Evolutionary conservation across 2,888 invertebrate species (phyloP), one percentile per base, ranked within the genome.

Genomic region (Liodrosophila aerea): DNA sequence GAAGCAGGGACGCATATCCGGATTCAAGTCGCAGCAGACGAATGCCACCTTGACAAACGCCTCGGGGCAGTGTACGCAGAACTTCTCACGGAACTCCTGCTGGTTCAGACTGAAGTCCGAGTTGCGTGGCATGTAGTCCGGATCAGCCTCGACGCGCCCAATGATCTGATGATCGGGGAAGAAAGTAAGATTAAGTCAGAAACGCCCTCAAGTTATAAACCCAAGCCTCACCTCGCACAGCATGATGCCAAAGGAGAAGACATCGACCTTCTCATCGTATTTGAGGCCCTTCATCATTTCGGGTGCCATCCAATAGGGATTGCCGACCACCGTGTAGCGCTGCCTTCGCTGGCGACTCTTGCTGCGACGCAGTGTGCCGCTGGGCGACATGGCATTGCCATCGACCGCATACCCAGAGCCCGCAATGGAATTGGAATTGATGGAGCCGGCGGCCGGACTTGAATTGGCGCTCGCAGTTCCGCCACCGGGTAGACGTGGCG

Each of bases 241-340:
- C 61, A 98, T 95, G 70, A 98, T 98, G 29, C 98, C 98, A 90
- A 96, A 98, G 18, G 97, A 97, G 90, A 98, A 98, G 63, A 98
- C 95, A 87, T 98, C 98, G 0, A 98, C 98, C 90, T 97, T 97
- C 88, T 98, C 98, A 87, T 98, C 98, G 89, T 98, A 98, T 71
- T 96, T 95, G 85, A 96, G 95, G 13, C 97, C 97, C 89, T 96
- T 97, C 96, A 98, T 96, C 98, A 98, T 98, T 90, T 98, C 98
- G 0, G 98, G 98, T 0, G 98, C 98, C 98, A 98, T 98, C 97
- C 98, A 98, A 90, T 97, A 98, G 0, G 98, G 98, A 92, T 97
- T 98, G 1, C 98, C 98, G 0, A 98, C 98, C 22, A 98, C 97
- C 0, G 98, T 98, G 89, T 98, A 98, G 9, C 98, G 92, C 87